Conservation (phyloP, 1,140 invertebrate genomes). For the Radopholus similis region DNA sequence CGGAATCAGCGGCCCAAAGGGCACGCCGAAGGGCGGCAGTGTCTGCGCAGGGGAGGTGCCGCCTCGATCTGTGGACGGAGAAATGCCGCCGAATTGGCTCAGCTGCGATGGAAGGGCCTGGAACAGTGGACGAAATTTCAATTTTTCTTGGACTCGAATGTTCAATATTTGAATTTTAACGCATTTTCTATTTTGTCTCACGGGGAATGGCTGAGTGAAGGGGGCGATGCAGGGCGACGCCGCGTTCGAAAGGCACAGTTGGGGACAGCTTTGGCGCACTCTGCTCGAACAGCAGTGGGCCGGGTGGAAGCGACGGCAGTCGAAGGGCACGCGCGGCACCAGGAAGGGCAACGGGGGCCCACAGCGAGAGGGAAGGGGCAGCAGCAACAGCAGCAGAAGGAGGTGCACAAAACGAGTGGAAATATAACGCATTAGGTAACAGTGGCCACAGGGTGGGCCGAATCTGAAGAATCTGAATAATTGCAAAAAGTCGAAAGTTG, state of each 20-base stretch:
- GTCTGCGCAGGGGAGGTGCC: too few relatives aligned
- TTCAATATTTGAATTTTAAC: not conserved
- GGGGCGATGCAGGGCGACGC: not conserved
- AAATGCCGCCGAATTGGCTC: too few relatives aligned
- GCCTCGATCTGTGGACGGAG: too few relatives aligned
- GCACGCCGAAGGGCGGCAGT: too few relatives aligned
- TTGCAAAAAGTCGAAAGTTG: not conserved
- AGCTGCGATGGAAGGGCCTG: not conserved
- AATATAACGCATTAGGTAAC: too few relatives aligned
- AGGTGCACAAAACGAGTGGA: too few relatives aligned
- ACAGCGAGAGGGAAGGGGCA: not conserved
- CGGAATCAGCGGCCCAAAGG: not conserved
- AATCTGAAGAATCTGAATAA: too few relatives aligned
- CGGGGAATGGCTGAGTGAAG: not conserved
- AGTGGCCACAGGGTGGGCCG: too few relatives aligned
- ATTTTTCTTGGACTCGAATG: not conserved
- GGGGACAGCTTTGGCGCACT: constrained; percentile 19
- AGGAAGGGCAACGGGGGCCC: not conserved
- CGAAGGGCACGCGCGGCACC: not conserved
- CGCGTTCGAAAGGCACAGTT: not conserved
- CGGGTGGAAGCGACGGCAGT: constrained; percentile 20
- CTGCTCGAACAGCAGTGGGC: constrained; percentile 17
- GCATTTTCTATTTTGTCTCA: too few relatives aligned
- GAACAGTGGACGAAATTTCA: not conserved
- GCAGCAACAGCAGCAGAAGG: not conserved